Evolutionary conservation across 1,140 invertebrate species (phyloP).

Genomic region (Rhyacophila brunnea): DNA sequence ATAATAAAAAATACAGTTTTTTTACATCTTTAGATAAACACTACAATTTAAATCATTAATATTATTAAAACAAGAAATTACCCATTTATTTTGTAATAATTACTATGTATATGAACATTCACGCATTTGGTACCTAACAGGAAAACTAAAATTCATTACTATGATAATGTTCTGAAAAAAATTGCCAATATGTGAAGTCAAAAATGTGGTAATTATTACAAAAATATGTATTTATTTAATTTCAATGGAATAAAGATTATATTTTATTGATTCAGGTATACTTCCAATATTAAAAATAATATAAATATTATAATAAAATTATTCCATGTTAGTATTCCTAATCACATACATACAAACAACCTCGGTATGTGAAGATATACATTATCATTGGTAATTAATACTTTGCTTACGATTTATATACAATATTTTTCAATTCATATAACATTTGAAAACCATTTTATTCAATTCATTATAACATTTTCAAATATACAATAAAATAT

Average conservation of each 20-base stretch:
- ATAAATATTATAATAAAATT: constrained; percentile 1
- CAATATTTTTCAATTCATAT: background rate
- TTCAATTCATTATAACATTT: background rate
- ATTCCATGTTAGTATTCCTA: background rate
- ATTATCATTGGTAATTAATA: background rate
- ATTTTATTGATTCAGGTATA: too few species aligned
- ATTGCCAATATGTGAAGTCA: too few species aligned
- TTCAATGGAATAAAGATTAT: too few species aligned
- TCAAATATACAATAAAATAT: too few species aligned
- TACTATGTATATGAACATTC: too few species aligned
- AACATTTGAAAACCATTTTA: background rate
- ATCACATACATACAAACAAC: background rate
- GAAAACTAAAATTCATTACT: too few species aligned
- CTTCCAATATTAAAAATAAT: too few species aligned
- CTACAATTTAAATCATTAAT: background rate
- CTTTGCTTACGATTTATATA: constrained; percentile 1
- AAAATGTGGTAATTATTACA: too few species aligned
- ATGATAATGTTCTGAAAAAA: too few species aligned
- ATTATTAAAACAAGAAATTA: background rate
- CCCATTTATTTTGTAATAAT: too few species aligned
- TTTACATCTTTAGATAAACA: background rate
- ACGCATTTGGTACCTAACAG: too few species aligned
- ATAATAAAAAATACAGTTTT: background rate
- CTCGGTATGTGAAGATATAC: background rate
- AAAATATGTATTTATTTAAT: too few species aligned